Percentiles rank a stretch among this genome's conserved stretches.
Evolutionary conservation across 2,113 vertebrate species (phyloP).

Genomic region (Platichthys flesus): DNA sequence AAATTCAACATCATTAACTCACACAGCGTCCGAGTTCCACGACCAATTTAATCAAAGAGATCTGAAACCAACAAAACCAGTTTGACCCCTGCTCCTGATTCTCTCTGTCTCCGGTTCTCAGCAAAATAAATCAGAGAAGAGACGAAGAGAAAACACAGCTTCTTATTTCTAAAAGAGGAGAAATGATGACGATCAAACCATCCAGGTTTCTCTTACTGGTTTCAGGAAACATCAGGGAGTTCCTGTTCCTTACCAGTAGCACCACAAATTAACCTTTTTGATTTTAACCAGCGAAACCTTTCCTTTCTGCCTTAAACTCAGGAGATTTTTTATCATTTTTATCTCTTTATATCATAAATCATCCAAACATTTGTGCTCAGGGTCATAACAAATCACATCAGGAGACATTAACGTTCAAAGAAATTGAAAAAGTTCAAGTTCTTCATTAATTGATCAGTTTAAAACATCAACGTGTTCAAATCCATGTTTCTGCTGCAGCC

Average conservation of each 20-base stretch:
- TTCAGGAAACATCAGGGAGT: too few relatives aligned
- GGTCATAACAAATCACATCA: neutral
- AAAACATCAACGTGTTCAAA: neutral
- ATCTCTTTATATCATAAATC: neutral
- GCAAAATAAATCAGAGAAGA: neutral
- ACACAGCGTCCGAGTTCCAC: conserved; percentile 7
- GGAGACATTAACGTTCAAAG: too few relatives aligned
- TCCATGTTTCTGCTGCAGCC: neutral
- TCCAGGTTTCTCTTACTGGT: too few relatives aligned
- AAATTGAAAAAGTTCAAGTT: too few relatives aligned
- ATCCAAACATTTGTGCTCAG: neutral
- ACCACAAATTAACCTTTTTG: too few relatives aligned
- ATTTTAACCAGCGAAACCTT: too few relatives aligned
- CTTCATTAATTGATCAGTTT: too few relatives aligned
- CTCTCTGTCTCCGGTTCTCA: neutral
- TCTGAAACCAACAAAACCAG: neutral
- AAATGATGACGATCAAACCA: neutral
- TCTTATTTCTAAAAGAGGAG: too few relatives aligned
- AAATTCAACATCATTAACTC: too few relatives aligned
- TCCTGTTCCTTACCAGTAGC: too few relatives aligned
- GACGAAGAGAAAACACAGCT: neutral
- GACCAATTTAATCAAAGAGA: neutral
- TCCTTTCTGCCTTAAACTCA: too few relatives aligned
- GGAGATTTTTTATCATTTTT: neutral
- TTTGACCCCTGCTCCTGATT: neutral